Evolutionary conservation across 30 jellyfish, hydroid and myxozoan genomes (phyloP).

Genomic region (Aurelia sp.): DNA sequence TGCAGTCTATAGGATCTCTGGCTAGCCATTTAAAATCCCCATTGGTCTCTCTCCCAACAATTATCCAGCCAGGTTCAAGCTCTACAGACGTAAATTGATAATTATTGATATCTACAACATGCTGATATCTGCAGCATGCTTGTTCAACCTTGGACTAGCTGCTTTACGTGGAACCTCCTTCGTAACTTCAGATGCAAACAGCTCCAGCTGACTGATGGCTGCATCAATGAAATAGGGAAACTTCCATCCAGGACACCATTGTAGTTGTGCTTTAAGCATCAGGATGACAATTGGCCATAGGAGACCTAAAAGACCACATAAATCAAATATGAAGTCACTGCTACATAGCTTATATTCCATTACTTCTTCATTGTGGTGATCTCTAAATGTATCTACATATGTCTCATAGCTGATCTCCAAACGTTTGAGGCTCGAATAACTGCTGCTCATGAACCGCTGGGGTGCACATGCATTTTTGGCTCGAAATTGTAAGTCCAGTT

Average conservation of each 20-base stretch:
- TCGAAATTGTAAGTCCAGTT: slow-evolving; percentile 29
- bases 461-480: slow-evolving; percentile 16
- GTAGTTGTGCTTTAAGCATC: slow-evolving; percentile 38
- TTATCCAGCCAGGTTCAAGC: slow-evolving; percentile 21
- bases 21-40: slow-evolving; percentile 29
- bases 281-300: slow-evolving; percentile 40
- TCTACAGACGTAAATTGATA: not conserved
- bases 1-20: too few relatives aligned
- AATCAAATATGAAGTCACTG: slow-evolving; percentile 32
- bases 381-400: slow-evolving; percentile 42
- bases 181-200: slow-evolving; percentile 10
- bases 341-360: slow-evolving; percentile 39
- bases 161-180: slow-evolving; percentile 21
- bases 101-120: not conserved
- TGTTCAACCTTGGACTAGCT: slow-evolving; percentile 25
- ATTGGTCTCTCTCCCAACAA: slow-evolving; percentile 23
- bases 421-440: not conserved
- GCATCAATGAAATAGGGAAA: slow-evolving; percentile 14
- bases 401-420: slow-evolving; percentile 23
- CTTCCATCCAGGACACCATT: slow-evolving; percentile 61
- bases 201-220: slow-evolving; percentile 12
- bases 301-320: slow-evolving; percentile 23
- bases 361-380: slow-evolving; percentile 46
- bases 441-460: slow-evolving; percentile 25
- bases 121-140: not conserved